Evolutionary conservation across 1,140 invertebrate genomes (phyloP).

Genomic region (Chymomyza costata): DNA sequence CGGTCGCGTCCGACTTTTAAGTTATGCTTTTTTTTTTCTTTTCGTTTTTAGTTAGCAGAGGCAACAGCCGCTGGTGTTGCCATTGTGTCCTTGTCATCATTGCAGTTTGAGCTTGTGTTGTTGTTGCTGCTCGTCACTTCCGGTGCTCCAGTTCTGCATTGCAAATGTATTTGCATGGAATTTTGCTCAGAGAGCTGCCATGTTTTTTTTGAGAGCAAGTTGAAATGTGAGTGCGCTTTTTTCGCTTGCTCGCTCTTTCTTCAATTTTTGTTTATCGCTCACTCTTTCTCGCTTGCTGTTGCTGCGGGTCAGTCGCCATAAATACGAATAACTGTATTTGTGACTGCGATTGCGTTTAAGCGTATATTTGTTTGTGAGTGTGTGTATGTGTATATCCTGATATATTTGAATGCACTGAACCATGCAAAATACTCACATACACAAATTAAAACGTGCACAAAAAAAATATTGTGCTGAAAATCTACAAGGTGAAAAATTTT

Average conservation of each 20-base stretch:
- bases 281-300: background rate
- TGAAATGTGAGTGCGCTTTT: no score
- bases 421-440: slow-evolving; percentile 1
- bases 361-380: background rate
- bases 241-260: no score
- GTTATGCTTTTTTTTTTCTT: slow-evolving; percentile 5
- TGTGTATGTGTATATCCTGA: slow-evolving; percentile 22
- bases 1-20: no score
- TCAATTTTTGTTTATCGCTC: no score
- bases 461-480: slow-evolving; percentile 21
- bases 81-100: no score
- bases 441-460: background rate
- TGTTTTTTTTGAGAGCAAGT: slow-evolving; percentile 23
- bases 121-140: slow-evolving; percentile 29
- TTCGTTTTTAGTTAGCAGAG: slow-evolving; percentile 18
- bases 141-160: slow-evolving; percentile 57
- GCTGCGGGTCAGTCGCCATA: slow-evolving; percentile 24
- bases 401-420: slow-evolving; percentile 23
- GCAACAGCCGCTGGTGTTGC: slow-evolving; percentile 34
- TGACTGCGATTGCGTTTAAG: background rate
- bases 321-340: slow-evolving; percentile 38
- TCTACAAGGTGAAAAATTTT: slow-evolving; percentile 53
- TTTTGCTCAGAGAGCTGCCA: slow-evolving; percentile 15
- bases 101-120: no score
- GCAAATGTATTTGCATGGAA: slow-evolving; percentile 51